Evolutionary conservation across 2,113 vertebrate species (phyloP), one percentile per base, ranked within the genome.

Genomic region (Phalacrocorax pelagicus): DNA sequence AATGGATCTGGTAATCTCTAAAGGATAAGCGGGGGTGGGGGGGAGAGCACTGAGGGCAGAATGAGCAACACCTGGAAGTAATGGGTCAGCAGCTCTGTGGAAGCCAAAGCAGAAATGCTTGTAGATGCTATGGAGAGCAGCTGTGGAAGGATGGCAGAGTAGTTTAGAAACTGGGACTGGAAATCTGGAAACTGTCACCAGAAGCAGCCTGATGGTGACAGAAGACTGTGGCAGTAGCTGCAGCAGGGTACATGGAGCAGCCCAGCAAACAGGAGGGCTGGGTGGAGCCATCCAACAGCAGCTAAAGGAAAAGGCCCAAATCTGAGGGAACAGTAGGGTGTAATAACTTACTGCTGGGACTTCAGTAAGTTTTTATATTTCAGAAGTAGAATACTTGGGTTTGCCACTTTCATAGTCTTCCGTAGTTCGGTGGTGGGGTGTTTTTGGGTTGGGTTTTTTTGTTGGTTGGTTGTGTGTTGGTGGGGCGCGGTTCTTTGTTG

Each of bases 101-200:
- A 93, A 88, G 32, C 38, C 24, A 40, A n/a, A 84, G 47, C 26
- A 83, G 94, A 88, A 92, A 44, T 16, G 29, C 42, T 88, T 47
- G 14, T 7, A 21, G 74, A 30, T 61, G 4, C 5, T 77, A 1
- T 6, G 8, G n/a, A 71, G 44, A n/a, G 49, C 46, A 79, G 16
- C 42, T 77, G 21, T 73, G 55, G 49, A 81, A 88, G 72, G 69
- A 27, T 70, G 72, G 38, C 61, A 38, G 47, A 47, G 14, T 46
- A 38, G 22, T 81, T 92, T 29, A 92, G 57, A 24, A 91, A 40
- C 17, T 49, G 38, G 63, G 38, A 49, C 38, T 86, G 57, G 40
- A 84, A 87, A 42, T 83, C 58, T 88, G 79, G 65, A 61, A 84
- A 36, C 19, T 65, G 61, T 90, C 47, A 75, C 42, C 20, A 78